These are phyloP conservation scores for Nemotelus nigrinus DNA, from an alignment of 2,888 invertebrate genomes.

Conservation along the genomic window DNA sequence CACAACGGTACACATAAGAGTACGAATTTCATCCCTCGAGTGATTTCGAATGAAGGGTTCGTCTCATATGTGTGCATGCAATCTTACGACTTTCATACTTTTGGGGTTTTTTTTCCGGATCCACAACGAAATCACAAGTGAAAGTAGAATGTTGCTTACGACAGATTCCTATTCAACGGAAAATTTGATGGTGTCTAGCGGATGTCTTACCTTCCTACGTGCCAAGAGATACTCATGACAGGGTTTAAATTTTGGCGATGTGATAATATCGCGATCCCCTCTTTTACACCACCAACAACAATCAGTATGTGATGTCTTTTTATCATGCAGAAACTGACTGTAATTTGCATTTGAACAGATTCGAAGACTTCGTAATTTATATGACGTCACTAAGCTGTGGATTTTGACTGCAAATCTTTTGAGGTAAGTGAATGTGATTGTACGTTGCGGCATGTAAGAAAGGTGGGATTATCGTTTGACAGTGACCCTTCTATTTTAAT, in stretches of 20 bases:
- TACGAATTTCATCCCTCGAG: background rate
- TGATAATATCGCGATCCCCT: conserved; percentile 28
- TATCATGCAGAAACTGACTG: conserved; percentile 30
- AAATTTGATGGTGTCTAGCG: conserved; percentile 15
- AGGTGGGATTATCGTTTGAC: no score
- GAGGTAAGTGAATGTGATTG: no score
- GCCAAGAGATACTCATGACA: background rate
- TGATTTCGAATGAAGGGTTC: conserved; percentile 23
- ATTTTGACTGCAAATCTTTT: background rate
- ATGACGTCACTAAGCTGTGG: background rate
- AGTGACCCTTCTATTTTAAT: no score
- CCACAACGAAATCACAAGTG: conserved; percentile 23
- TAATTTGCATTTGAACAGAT: conserved; percentile 37
- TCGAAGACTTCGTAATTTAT: conserved; percentile 18
- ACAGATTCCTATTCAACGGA: conserved; percentile 21
- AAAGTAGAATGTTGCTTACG: conserved; percentile 27
- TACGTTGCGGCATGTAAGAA: no score
- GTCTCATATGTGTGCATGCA: background rate
- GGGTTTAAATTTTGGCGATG: conserved; percentile 11
- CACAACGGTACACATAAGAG: background rate
- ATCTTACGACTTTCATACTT: conserved; percentile 20
- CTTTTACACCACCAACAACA: conserved; percentile 17
- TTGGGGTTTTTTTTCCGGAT: conserved; percentile 15
- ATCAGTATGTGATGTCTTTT: conserved; percentile 34
- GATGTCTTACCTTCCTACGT: conserved; percentile 9